Conservation (phyloP, 1,140 invertebrate species). For the Cecropterus lyciades region DNA sequence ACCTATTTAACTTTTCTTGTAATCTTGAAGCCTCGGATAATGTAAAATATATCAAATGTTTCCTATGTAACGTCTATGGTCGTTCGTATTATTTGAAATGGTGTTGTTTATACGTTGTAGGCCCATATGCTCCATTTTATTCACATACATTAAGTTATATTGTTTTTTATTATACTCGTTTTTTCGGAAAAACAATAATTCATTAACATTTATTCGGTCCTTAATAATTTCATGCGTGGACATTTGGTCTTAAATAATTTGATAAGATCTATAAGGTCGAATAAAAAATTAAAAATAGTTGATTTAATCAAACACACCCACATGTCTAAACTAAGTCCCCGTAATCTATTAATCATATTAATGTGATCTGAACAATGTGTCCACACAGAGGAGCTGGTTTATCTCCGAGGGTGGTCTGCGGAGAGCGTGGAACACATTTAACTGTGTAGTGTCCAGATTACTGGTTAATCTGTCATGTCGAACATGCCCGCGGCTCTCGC, state of each 20-base stretch:
- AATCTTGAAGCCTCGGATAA: no score
- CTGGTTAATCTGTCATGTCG: background rate
- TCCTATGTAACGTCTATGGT: no score
- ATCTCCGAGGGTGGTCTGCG: conserved; percentile 10
- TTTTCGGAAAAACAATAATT: no score
- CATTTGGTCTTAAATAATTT: background rate
- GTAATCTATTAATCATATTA: conserved; percentile 18
- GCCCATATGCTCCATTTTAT: no score
- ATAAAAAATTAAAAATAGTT: background rate
- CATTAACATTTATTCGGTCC: no score
- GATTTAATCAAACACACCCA: conserved; percentile 3
- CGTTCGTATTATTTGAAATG: no score
- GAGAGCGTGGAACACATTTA: background rate
- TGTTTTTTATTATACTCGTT: no score
- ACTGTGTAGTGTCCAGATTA: conserved; percentile 4
- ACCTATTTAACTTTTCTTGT: no score
- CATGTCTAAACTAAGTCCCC: conserved; percentile 10
- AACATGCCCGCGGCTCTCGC: background rate
- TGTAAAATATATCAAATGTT: no score
- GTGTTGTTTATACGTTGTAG: no score
- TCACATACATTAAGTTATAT: no score
- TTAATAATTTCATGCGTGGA: no score
- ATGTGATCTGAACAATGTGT: conserved; percentile 9
- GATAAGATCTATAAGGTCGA: background rate
- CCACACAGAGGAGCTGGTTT: conserved; percentile 18